phyloP scores from a whole-genome alignment of 2,113 vertebrate genomes.

The Phoenicopterus ruber region DNA sequence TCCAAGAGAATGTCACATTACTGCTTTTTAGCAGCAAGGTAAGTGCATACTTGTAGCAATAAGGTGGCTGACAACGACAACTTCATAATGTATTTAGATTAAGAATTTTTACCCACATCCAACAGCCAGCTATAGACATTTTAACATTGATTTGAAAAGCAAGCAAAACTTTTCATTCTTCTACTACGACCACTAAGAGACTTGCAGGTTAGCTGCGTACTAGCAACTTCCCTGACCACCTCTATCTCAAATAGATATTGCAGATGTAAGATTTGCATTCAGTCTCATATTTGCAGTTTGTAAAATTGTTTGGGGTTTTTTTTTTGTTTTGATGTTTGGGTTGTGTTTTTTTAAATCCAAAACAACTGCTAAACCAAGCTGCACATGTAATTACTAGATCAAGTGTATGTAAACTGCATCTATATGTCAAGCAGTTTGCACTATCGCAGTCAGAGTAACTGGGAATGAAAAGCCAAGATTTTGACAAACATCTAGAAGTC shows the following conservation, averaged over 20 bases:
- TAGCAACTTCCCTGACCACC: not conserved
- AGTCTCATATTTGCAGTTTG: not conserved
- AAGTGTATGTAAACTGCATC: not conserved
- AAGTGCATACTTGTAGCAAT: not conserved
- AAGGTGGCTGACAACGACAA: not conserved
- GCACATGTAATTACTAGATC: rapidly evolving
- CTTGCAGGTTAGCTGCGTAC: not conserved
- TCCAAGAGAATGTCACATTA: not conserved
- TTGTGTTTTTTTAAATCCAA: not conserved
- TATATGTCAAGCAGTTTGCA: not conserved
- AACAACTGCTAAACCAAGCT: not conserved
- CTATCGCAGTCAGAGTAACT: not conserved
- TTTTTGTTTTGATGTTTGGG: not conserved
- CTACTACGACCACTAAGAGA: not conserved
- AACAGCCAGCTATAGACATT: not conserved
- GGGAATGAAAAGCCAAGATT: not conserved
- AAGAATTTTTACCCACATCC: not conserved
- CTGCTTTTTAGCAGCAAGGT: not conserved
- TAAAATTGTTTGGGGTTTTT: not conserved
- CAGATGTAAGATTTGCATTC: not conserved
- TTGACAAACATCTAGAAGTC: not conserved
- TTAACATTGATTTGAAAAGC: not conserved
- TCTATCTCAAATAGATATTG: not conserved
- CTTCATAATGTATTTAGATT: not conserved
- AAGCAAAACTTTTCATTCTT: not conserved